These are phyloP conservation scores for Bos taurus DNA, from an alignment of 2,113 vertebrate genomes.

Conservation along the genomic window ARS-UCD2.0 NC_037330.1:100152501-100153000, in stretches of 20 bases:
- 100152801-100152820: not conserved
- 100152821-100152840: not conserved
- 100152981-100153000: not conserved
- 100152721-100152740: not conserved
- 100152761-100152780: not conserved
- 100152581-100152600: not conserved
- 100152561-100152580: not conserved
- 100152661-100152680: not conserved
- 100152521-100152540: not conserved
- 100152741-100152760: not conserved
- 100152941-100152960: not conserved
- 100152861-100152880: not conserved
- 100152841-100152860: not conserved
- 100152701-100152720: not conserved
- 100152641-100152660: not conserved
- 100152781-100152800: not conserved
- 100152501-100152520: not conserved
- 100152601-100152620: not conserved
- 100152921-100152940: not conserved
- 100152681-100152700: not conserved
- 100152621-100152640: not conserved
- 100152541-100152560: not conserved
- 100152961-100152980: not conserved
- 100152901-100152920: not conserved
- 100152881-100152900: not conserved